A percentile compares a stretch with the other conserved stretches of the same genome.
These are phyloP conservation scores for Malacosoma neustria DNA, from an alignment of 2,888 invertebrate genomes.

Conservation along the genomic window DNA sequence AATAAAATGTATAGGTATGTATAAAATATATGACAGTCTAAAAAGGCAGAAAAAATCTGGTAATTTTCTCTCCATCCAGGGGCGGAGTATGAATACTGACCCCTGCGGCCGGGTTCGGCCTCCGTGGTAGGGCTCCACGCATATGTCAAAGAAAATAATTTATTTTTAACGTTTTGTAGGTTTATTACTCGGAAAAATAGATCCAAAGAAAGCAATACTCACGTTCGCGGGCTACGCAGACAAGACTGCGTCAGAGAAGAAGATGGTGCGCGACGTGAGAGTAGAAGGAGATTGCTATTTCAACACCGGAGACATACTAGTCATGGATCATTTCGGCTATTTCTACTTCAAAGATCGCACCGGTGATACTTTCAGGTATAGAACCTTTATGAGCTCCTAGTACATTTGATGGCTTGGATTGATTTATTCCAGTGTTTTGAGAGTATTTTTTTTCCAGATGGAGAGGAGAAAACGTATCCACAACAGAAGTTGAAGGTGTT, in stretches of 20 bases:
- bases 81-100: no score
- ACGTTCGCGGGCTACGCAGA: constrained; percentile 67
- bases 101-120: no score
- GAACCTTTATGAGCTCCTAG: constrained; percentile 7
- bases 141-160: no score
- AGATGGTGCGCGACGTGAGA: constrained; percentile 87
- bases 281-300: constrained; percentile 91
- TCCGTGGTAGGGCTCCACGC: no score
- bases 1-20: no score
- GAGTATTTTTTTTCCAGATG: constrained; percentile 69
- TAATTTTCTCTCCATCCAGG: no score
- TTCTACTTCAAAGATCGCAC: constrained; percentile 95
- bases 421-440: background rate
- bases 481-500: constrained; percentile 94
- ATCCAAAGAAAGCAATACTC: constrained; percentile 57
- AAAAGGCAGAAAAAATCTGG: no score
- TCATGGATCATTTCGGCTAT: constrained; percentile 93
- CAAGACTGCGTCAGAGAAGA: constrained; percentile 86
- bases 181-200: constrained; percentile 81
- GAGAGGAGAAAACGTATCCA: constrained; percentile 98
- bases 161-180: constrained; percentile 59
- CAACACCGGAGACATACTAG: constrained; percentile 92
- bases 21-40: no score
- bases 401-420: background rate
- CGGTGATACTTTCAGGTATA: constrained; percentile 85